Evolutionary conservation across 2,797 vertebrate species (phyloP), one percentile per base, ranked within the genome.

Genomic region (Lagorchestes hirsutus): DNA sequence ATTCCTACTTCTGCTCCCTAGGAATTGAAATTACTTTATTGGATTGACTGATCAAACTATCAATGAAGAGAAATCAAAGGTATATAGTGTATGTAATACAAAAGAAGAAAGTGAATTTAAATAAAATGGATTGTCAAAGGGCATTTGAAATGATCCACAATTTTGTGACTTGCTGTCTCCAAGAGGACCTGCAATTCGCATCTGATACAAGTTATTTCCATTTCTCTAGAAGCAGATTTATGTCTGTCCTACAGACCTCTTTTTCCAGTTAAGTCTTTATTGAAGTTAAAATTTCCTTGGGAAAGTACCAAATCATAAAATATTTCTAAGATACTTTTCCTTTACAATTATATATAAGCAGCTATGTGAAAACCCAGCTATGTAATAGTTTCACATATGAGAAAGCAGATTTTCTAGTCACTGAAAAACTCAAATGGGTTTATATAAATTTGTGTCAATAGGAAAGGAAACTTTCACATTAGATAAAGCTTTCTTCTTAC

Each of bases 251-350:
- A 29, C 93, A 22, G 50, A 4, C 8, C 16, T 92, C 52, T 29
- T 59, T 95, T 40, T 93, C 11, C 13, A 14, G 82, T 58, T 34
- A 92, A 95, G 92, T 90, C 55, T 34, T 91, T 92, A 62, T 59
- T 58, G 40, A 52, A 93, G 55, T 27, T 93, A 92, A 97, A 90
- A 90, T 92, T 67, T 87, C 5, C 14, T 62, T 52, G 56, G 2
- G 5, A 10, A 1, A 93, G 55, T 67, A 92, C 16, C 28, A 94
- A 93, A 55, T 95, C 96, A 91, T 55, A 93, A 93, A 96, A 90
- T 58, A 96, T 87, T 95, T 94, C 93, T 34, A 22, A 62, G 40
- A 74, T 12, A 87, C 54, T 59, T 96, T 95, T 91, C 58, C 40
- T 57, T 93, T 67, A 31, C 57, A 92, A 94, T 54, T 27, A 27